Evolutionary conservation across 2,113 vertebrate species (phyloP), one percentile per base, ranked within the genome.

Genomic region (Cynocephalus volans): DNA sequence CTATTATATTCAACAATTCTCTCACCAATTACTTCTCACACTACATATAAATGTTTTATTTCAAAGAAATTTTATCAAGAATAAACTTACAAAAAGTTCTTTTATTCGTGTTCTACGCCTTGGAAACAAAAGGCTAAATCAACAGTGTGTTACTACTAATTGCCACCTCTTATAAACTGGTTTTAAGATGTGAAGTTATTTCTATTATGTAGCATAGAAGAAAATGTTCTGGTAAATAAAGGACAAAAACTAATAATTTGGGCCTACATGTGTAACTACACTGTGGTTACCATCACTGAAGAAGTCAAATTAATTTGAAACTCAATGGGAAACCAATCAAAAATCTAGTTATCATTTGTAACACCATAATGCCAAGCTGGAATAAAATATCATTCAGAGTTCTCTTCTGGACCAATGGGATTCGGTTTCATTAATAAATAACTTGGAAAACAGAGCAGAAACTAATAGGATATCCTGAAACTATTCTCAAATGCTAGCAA

Each of bases 31-130:
- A 93, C 65, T 96, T 95, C 76, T 81, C 73, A 75, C 26, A 67
- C 70, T 77, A 92, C 94, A 79, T 81, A 95, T 77, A 93, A 79
- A 90, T 85, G 88, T 83, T 92, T 93, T 92, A 72, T 95, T 98
- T 95, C 48, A 77, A 97, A 91, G 88, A 93, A 90, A 95, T 62
- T 36, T 70, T 88, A 77, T 67, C 60, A 93, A 60, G 17, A 95
- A 86, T 86, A 94, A 72, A 96, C 33, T 84, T 88, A 26, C 50
- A 77, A 79, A 75, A 96, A 97, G 88, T 92, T 90, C 54, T 93
- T 95, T 95, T 80, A 91, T 58, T 50, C 19, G 0, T 50, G 1
- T 82, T 85, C 70, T 85, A 13, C 33, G 54, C 15, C n/a, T 73
- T 79, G 77, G 89, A 94, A 95, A 95, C 82, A 97, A 96, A 92